A percentile compares a stretch with the other conserved stretches of the same genome.
Evolutionary conservation across 2,113 vertebrate genomes (phyloP).

Genomic region (Syngnathus scovelli): DNA sequence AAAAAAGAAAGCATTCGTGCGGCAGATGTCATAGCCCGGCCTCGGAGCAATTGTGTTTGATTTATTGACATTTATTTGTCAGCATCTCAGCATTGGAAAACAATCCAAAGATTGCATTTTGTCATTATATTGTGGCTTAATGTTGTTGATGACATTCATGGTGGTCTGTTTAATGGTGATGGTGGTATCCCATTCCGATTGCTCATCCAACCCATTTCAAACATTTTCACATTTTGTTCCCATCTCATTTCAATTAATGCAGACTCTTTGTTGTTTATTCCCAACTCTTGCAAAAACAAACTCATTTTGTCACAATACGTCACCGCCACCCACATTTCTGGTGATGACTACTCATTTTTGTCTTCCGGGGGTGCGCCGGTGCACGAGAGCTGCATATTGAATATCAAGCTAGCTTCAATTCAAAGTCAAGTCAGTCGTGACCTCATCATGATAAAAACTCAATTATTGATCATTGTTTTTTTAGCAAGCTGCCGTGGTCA

Average conservation of each 20-base stretch:
- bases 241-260: background rate
- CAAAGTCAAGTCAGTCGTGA: too few species aligned
- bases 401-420: too few species aligned
- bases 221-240: conserved; percentile 3
- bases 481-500: conserved; percentile 1
- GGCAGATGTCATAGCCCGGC: background rate
- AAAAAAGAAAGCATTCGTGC: background rate
- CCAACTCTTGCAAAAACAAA: background rate
- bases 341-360: background rate
- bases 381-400: too few species aligned
- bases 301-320: background rate
- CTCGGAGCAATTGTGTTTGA: background rate
- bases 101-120: background rate
- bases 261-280: background rate
- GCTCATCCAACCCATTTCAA: conserved; percentile 9
- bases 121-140: background rate
- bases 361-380: too few species aligned
- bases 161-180: background rate
- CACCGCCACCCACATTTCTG: background rate
- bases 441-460: too few species aligned
- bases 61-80: background rate
- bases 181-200: background rate
- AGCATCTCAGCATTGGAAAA: background rate
- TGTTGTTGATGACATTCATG: conserved; percentile 1
- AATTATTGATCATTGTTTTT: too few species aligned